Conservation (phyloP, 2,888 invertebrate species). For the Ellobium chinense region DNA sequence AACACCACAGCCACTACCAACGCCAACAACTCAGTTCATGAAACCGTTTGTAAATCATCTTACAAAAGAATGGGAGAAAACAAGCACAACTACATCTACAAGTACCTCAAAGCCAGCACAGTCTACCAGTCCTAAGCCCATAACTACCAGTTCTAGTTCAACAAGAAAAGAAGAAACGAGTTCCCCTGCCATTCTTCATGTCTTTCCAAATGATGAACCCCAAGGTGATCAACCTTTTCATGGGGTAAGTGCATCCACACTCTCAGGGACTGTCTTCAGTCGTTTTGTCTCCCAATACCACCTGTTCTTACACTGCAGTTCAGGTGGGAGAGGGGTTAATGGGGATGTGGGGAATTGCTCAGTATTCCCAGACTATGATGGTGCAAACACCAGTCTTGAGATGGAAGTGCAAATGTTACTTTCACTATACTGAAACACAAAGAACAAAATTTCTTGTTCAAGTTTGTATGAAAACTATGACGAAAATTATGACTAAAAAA, state of each 20-base stretch:
- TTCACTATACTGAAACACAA: too few species aligned
- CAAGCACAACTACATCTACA: neutral
- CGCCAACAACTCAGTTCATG: too few species aligned
- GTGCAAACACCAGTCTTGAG: too few species aligned
- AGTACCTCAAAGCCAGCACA: neutral
- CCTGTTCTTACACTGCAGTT: neutral
- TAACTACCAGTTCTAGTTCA: neutral
- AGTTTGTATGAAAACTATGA: too few species aligned
- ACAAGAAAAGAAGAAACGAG: neutral
- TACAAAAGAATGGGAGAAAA: slow-evolving; percentile 22
- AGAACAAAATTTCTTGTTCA: too few species aligned
- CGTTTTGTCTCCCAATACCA: neutral
- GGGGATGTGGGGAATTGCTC: neutral
- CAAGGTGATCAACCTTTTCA: neutral
- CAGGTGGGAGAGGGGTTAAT: neutral
- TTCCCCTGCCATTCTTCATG: neutral
- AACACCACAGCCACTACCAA: too few species aligned
- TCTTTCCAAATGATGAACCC: slow-evolving; percentile 19
- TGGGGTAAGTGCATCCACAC: neutral
- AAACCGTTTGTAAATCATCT: neutral
- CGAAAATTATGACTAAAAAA: too few species aligned
- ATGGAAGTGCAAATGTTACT: too few species aligned
- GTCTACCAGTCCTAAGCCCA: neutral
- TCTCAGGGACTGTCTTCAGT: too few species aligned
- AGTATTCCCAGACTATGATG: too few species aligned